Evolutionary conservation across 2,113 vertebrate genomes (phyloP).

Genomic region (Albula goreensis): DNA sequence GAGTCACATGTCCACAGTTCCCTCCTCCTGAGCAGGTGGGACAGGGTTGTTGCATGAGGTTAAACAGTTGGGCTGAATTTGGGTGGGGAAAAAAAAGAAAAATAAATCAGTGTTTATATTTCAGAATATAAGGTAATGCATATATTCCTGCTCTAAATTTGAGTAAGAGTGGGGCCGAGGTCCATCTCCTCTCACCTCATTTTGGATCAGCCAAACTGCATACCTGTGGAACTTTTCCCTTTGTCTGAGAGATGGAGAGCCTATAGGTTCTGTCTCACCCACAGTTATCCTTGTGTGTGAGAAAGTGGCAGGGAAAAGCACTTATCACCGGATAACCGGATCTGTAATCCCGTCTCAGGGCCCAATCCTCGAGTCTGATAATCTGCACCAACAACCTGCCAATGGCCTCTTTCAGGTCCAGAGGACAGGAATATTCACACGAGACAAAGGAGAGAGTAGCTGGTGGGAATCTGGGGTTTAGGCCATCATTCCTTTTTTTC

Average conservation of each 20-base stretch:
- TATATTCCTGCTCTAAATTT: neutral
- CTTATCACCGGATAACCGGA: slow-evolving; percentile 35
- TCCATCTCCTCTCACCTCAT: neutral
- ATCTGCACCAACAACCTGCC: slow-evolving; percentile 20
- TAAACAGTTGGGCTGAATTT: too few relatives aligned
- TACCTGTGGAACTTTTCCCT: neutral
- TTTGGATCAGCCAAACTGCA: neutral
- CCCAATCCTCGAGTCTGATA: slow-evolving; percentile 2
- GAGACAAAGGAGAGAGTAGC: neutral
- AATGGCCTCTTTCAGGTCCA: neutral
- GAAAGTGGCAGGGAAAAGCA: slow-evolving; percentile 21
- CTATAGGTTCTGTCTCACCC: too few relatives aligned
- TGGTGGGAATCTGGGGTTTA: neutral
- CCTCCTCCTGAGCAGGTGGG: too few relatives aligned
- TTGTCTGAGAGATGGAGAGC: neutral
- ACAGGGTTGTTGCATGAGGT: too few relatives aligned
- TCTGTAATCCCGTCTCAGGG: slow-evolving; percentile 38
- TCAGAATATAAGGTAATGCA: too few relatives aligned
- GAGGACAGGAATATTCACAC: neutral
- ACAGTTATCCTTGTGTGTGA: slow-evolving; percentile 5
- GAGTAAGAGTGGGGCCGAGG: neutral
- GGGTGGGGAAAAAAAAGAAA: too few relatives aligned
- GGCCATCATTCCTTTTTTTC: neutral
- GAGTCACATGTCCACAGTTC: too few relatives aligned
- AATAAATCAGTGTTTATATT: too few relatives aligned